Evolutionary conservation across 2,797 vertebrate species (phyloP).

Genomic region (Malacoraja senta): DNA sequence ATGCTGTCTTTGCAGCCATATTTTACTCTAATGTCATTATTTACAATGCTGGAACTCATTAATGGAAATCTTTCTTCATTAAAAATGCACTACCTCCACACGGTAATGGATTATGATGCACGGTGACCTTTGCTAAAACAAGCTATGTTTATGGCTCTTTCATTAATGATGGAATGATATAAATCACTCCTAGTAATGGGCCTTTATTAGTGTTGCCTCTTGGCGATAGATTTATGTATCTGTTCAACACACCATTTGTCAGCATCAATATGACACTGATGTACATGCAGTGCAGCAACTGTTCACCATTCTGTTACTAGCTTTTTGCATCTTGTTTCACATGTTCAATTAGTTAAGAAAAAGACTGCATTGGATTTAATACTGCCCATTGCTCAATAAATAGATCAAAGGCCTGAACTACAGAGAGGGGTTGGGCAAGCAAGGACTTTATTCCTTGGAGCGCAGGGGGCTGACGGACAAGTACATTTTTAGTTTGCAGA

Average conservation of each 20-base stretch:
- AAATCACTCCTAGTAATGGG: not conserved
- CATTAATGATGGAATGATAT: not conserved
- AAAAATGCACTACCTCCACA: not conserved
- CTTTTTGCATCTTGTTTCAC: not conserved
- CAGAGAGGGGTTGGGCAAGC: too few species aligned
- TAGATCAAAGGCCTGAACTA: too few species aligned
- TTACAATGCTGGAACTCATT: not conserved
- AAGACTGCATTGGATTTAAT: too few species aligned
- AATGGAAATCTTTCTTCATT: constrained; percentile 35
- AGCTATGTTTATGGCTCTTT: constrained; percentile 10
- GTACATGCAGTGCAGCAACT: too few species aligned
- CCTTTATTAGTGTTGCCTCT: not conserved
- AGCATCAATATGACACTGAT: not conserved
- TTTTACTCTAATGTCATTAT: constrained; percentile 24
- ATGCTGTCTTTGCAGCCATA: not conserved
- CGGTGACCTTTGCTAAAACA: not conserved
- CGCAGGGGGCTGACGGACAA: too few species aligned
- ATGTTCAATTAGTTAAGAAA: not conserved
- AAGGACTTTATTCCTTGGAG: too few species aligned
- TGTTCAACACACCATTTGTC: not conserved
- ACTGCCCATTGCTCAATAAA: too few species aligned
- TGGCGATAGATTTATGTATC: not conserved
- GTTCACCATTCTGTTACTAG: not conserved
- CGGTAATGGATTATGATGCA: not conserved
- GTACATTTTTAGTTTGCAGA: not conserved